Evolutionary conservation across 2,113 vertebrate genomes (phyloP), one percentile per base, ranked within the genome.

Genomic region (Scartelaos histophorus): DNA sequence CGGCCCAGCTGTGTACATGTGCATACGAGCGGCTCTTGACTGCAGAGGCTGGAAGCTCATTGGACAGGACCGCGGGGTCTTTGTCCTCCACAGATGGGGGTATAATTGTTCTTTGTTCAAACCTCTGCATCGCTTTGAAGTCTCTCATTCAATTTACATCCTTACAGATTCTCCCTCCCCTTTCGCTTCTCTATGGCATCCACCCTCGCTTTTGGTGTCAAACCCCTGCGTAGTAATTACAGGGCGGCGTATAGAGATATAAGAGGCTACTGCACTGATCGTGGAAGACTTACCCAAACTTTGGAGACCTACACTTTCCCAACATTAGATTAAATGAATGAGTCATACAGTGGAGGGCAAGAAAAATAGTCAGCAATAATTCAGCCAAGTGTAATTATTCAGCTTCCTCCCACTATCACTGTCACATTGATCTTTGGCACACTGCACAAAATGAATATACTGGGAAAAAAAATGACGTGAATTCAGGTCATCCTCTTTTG

Each of bases 41-140:
- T 86, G 85, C 69, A 13, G 80, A 75, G 88, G 84, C 83, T 83
- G 84, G 82, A 69, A 81, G 87, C 85, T 91, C 90, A 90, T 90
- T 90, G 89, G 83, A 78, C 78, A 43, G 68, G 76, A 82, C 85
- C 85, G 88, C 82, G 56, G 79, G 76, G 70, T 83, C 82, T 92
- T 91, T 91, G 87, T 92, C 85, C 88, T 82, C 83, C 80, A 80
- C 81, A 76, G 83, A 85, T 82, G 45, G 81, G 89, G 82, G 79
- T 82, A 80, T 89, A 85, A 88, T 89, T 85, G 86, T 88, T 89
- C 89, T 90, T 91, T 90, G 87, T 90, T 88, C 75, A 69, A 47
- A 74, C 75, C 80, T 84, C 84, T 69, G 82, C 79, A 56, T 85
- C 85, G 81, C 87, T 89, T 90, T 91, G 89, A 92, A 91, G 91